Conservation (phyloP, 2,113 vertebrate genomes). For the Boleophthalmus pectinirostris region DNA sequence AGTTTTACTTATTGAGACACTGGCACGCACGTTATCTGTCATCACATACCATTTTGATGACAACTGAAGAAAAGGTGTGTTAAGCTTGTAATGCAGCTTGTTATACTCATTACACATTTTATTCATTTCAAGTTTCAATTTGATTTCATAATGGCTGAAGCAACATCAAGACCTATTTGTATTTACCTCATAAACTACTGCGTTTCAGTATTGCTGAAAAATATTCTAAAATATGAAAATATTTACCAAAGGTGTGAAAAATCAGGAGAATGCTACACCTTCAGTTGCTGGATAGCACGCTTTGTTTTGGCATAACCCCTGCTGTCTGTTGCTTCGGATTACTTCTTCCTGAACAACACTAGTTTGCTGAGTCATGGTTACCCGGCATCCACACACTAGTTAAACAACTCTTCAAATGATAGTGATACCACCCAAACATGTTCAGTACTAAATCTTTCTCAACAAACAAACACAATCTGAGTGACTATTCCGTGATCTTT, state of each 20-base stretch:
- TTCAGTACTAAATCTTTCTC: background rate
- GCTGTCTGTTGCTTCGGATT: background rate
- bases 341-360: background rate
- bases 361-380: conserved; percentile 25
- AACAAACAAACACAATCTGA: background rate
- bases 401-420: background rate
- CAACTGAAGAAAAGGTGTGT: background rate
- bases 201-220: background rate
- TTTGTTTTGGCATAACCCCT: no score
- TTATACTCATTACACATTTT: background rate
- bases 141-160: background rate
- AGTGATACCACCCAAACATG: background rate
- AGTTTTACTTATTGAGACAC: background rate
- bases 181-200: background rate
- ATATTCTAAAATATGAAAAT: background rate
- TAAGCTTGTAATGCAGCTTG: background rate
- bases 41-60: conserved; percentile 1
- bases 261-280: no score
- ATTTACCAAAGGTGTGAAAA: no score
- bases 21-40: background rate
- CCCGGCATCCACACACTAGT: background rate
- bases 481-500: background rate
- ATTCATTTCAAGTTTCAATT: background rate
- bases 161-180: background rate
- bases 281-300: no score